phyloP scores from a whole-genome alignment of 2,888 invertebrate genomes.

The Elmis aenea region DNA sequence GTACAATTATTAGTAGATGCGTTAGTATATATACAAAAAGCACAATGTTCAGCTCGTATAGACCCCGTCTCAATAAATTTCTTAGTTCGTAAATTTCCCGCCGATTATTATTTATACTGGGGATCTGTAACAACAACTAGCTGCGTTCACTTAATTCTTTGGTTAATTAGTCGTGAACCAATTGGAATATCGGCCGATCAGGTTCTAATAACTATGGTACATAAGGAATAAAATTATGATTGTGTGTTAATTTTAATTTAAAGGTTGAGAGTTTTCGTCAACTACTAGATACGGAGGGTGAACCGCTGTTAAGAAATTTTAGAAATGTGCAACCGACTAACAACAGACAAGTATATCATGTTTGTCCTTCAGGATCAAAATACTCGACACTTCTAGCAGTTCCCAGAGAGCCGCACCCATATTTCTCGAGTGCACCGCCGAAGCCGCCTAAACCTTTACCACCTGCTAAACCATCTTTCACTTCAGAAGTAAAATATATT shows the following conservation, averaged over 20 bases:
- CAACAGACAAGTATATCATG: conserved; percentile 49
- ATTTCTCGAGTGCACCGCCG: too few relatives aligned
- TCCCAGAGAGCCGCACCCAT: conserved; percentile 3
- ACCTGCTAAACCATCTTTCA: too few relatives aligned
- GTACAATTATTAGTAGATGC: conserved; percentile 48
- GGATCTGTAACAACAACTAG: conserved; percentile 50
- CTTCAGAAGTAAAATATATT: too few relatives aligned
- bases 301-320: conserved; percentile 52
- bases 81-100: conserved; percentile 53
- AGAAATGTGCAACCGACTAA: conserved; percentile 48
- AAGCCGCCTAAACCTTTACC: too few relatives aligned
- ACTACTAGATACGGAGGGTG: conserved; percentile 46
- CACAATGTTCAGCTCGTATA: conserved; percentile 50
- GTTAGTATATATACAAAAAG: conserved; percentile 49
- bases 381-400: conserved; percentile 46
- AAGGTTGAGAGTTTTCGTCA: conserved; percentile 55
- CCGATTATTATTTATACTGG: conserved; percentile 63
- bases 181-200: conserved; percentile 56
- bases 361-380: conserved; percentile 50
- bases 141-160: conserved; percentile 51
- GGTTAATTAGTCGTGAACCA: conserved; percentile 58
- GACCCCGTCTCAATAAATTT: conserved; percentile 50
- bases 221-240: background rate
- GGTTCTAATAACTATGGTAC: conserved; percentile 43
- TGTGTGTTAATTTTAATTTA: conserved; percentile 13